These are phyloP conservation scores for Cathartes aura DNA, from an alignment of 2,113 vertebrate genomes.

Conservation along the genomic window DNA sequence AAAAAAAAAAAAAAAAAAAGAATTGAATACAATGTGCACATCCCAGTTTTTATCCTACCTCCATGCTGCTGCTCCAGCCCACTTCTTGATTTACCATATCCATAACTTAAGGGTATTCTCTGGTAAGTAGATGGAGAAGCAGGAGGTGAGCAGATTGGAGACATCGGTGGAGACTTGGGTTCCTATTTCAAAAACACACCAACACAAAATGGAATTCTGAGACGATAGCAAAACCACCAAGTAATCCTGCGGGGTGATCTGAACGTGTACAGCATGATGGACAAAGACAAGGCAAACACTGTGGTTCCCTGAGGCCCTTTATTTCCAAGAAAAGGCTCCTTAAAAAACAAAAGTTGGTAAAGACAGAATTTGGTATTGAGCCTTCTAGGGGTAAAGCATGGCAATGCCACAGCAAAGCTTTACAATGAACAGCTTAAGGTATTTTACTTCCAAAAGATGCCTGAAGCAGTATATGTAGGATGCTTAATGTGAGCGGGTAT, in stretches of 20 bases:
- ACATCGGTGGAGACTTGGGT: conserved; percentile 80
- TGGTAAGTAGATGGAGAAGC: conserved; percentile 83
- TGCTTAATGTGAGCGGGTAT: neutral
- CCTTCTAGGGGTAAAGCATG: neutral
- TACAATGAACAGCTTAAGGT: neutral
- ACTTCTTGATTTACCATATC: conserved; percentile 81
- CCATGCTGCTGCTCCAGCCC: conserved; percentile 78
- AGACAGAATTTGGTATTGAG: neutral
- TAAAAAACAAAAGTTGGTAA: neutral
- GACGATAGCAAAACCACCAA: neutral
- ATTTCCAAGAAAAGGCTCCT: neutral
- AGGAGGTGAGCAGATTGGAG: conserved; percentile 84
- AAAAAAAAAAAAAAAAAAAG: neutral
- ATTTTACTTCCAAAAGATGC: neutral
- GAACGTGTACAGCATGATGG: neutral
- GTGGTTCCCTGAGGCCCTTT: neutral
- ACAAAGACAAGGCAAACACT: neutral
- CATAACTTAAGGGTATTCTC: conserved; percentile 76
- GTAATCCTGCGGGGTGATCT: neutral
- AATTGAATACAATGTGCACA: neutral
- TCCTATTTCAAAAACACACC: conserved; percentile 80
- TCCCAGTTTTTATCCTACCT: conserved; percentile 67
- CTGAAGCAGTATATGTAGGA: neutral
- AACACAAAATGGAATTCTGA: conserved; percentile 45
- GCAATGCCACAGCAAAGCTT: neutral